Evolutionary conservation across 2,888 invertebrate genomes (phyloP).

Genomic region (Apodemia zela): DNA sequence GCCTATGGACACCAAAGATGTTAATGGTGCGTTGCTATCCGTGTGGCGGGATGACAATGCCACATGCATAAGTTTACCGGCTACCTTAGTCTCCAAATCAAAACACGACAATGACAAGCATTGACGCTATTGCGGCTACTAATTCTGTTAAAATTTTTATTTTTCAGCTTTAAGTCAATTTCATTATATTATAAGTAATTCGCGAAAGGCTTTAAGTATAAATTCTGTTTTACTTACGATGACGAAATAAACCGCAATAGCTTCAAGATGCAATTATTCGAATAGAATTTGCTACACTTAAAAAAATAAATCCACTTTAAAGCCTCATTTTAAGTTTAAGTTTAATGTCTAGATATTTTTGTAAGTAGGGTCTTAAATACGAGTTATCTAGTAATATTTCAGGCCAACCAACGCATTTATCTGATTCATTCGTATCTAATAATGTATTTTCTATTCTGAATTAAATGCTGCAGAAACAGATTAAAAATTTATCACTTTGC

Average conservation of each 20-base stretch:
- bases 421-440: constrained; percentile 23
- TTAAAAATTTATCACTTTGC: constrained; percentile 69
- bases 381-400: constrained; percentile 13
- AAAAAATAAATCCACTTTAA: constrained; percentile 8
- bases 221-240: too few species aligned
- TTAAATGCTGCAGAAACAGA: constrained; percentile 51
- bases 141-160: too few species aligned
- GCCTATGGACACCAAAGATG: too few species aligned
- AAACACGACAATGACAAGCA: too few species aligned
- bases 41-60: too few species aligned
- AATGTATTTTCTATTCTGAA: constrained; percentile 45
- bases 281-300: background rate
- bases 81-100: too few species aligned
- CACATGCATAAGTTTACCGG: too few species aligned
- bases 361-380: constrained; percentile 14
- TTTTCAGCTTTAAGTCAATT: too few species aligned
- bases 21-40: too few species aligned
- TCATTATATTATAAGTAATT: too few species aligned
- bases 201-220: too few species aligned
- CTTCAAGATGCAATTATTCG: constrained; percentile 18
- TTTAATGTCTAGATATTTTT: constrained; percentile 4
- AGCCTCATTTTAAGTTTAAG: constrained; percentile 2
- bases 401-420: constrained; percentile 17
- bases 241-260: background rate
- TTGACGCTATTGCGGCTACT: too few species aligned